Conservation (phyloP, 1,140 invertebrate genomes). For the Drosophila chauvacae region DNA sequence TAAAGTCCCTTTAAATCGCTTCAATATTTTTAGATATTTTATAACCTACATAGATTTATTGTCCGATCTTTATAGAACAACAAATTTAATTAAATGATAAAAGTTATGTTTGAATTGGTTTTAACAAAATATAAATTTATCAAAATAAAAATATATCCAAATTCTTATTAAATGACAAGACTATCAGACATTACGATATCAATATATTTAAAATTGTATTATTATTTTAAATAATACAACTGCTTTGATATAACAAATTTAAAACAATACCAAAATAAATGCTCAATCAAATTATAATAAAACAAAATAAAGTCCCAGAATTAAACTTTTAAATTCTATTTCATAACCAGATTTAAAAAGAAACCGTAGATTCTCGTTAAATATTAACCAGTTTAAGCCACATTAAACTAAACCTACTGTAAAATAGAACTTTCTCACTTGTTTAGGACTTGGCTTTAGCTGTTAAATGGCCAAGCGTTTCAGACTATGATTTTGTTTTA, state of each 20-base stretch:
- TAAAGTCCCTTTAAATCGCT: too few relatives aligned
- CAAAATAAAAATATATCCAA: too few relatives aligned
- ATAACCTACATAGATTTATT: background rate
- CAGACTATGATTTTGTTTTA: constrained; percentile 13
- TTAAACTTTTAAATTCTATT: background rate
- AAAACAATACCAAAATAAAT: background rate
- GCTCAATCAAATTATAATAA: background rate
- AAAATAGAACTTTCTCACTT: constrained; percentile 22
- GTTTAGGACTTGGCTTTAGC: background rate
- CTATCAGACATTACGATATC: too few relatives aligned
- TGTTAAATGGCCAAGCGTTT: constrained; percentile 16
- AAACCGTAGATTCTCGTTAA: background rate
- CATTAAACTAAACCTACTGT: background rate
- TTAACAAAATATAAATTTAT: too few relatives aligned
- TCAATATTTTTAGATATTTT: too few relatives aligned
- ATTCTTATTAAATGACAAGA: too few relatives aligned
- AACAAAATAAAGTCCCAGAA: background rate
- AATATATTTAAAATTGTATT: too few relatives aligned
- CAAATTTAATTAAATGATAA: too few relatives aligned
- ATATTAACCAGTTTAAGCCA: background rate
- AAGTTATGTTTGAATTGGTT: too few relatives aligned
- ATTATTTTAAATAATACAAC: too few relatives aligned
- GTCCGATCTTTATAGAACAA: too few relatives aligned
- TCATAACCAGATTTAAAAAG: background rate
- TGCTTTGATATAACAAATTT: background rate